Evolutionary conservation across 1,140 invertebrate species (phyloP).

Genomic region (Zaprionus kolodkinae): DNA sequence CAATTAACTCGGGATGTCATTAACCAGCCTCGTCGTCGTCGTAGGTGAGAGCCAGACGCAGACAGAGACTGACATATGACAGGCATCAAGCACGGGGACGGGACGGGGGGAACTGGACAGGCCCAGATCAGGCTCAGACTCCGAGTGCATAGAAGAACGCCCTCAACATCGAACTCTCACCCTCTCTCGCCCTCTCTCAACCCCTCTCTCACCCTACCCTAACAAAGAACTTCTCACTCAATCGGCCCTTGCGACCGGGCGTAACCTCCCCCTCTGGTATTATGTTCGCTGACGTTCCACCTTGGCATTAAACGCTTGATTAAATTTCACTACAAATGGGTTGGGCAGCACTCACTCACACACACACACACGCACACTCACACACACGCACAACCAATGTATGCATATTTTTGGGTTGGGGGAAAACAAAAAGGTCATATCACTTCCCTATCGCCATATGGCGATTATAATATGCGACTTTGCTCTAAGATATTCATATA

Average conservation of each 20-base stretch:
- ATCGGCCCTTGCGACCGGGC: conserved; percentile 5
- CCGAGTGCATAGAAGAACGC: conserved; percentile 56
- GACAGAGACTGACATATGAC: conserved; percentile 75
- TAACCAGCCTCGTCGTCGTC: conserved; percentile 56
- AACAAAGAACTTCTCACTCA: too few species aligned
- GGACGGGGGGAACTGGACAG: conserved; percentile 15
- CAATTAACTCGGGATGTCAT: conserved; percentile 82
- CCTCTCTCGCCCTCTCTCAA: background rate
- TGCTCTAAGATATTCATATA: conserved; percentile 36
- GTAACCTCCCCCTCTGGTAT: conserved; percentile 51
- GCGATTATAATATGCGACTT: conserved; percentile 36
- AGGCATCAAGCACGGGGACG: conserved; percentile 67
- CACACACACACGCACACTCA: conserved; percentile 16
- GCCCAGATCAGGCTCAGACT: conserved; percentile 48
- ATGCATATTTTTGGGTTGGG: conserved; percentile 18
- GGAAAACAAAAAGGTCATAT: conserved; percentile 65
- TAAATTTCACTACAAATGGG: conserved; percentile 83
- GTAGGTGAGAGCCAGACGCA: conserved; percentile 67
- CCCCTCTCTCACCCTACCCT: conserved; percentile 21
- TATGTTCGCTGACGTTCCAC: conserved; percentile 76
- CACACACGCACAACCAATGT: background rate
- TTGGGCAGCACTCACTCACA: conserved; percentile 41
- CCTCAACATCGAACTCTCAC: conserved; percentile 58
- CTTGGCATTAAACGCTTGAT: conserved; percentile 83
- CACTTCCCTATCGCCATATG: conserved; percentile 60